Evolutionary conservation across 2,797 vertebrate genomes (phyloP).

Genomic region (Bradypodion ventrale): DNA sequence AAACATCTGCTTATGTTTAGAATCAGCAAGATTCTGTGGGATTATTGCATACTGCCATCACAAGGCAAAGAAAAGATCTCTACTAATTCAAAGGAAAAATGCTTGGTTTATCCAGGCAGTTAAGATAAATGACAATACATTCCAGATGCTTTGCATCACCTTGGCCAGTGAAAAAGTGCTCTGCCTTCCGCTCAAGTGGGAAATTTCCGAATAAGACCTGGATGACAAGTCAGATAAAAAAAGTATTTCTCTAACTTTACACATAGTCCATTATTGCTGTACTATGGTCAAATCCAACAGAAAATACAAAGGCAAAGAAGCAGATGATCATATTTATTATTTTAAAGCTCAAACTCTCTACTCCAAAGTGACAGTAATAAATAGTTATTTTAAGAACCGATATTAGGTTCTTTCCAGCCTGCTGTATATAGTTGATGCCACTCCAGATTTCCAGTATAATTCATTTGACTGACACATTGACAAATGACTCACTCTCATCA

Average conservation of each 20-base stretch:
- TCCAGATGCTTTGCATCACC: background rate
- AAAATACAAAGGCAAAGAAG: background rate
- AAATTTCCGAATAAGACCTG: background rate
- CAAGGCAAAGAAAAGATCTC: background rate
- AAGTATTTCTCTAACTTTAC: background rate
- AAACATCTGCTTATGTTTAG: background rate
- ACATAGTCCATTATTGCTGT: background rate
- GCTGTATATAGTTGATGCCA: conserved; percentile 27
- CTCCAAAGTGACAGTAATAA: background rate
- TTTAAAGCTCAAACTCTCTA: background rate
- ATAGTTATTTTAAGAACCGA: background rate
- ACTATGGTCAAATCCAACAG: background rate
- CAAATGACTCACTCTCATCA: conserved; percentile 39
- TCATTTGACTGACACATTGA: conserved; percentile 39
- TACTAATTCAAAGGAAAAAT: background rate
- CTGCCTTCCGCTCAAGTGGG: background rate
- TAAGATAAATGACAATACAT: background rate
- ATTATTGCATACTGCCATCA: background rate
- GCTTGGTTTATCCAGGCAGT: background rate
- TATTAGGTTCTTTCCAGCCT: background rate
- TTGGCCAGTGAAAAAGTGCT: background rate
- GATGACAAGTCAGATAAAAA: background rate
- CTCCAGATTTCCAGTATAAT: conserved; percentile 28
- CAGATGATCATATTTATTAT: conserved; percentile 6
- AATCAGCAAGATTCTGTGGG: background rate